phyloP scores from a whole-genome alignment of 1,140 invertebrate species.

The Cyrtorhinus lividipennis region DNA sequence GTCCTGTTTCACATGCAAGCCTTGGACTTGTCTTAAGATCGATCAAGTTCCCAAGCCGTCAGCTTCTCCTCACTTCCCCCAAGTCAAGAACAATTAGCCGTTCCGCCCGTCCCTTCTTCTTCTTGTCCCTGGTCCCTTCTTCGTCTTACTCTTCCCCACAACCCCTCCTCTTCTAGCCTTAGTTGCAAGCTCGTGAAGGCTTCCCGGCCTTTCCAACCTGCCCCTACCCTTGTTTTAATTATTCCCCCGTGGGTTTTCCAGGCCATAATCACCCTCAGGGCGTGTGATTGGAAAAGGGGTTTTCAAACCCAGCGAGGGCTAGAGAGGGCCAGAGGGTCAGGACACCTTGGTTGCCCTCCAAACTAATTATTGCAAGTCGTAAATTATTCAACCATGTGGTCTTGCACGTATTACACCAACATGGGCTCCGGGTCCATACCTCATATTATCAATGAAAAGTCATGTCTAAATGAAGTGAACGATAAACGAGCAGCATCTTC shows the following conservation, averaged over 20 bases:
- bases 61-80: neutral
- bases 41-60: neutral
- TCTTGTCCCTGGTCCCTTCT: neutral
- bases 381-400: conserved; percentile 4
- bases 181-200: neutral
- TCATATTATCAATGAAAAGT: too few species aligned
- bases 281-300: conserved; percentile 12
- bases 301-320: neutral
- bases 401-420: too few species aligned
- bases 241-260: conserved; percentile 13
- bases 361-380: conserved; percentile 11
- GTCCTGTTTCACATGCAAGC: conserved; percentile 6
- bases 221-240: conserved; percentile 1
- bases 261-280: conserved; percentile 12
- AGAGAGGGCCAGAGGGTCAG: neutral
- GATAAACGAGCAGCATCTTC: too few species aligned
- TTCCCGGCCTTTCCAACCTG: neutral
- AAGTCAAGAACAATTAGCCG: conserved; percentile 9
- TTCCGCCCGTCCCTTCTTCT: neutral
- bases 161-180: neutral
- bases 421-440: too few species aligned
- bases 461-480: too few species aligned
- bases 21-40: conserved; percentile 10
- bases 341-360: neutral
- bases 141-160: neutral